A percentile compares a stretch with the other conserved stretches of the same genome.
These are phyloP conservation scores for Drosophila bunnanda DNA, from an alignment of 2,888 invertebrate species.

Conservation along the genomic window DNA sequence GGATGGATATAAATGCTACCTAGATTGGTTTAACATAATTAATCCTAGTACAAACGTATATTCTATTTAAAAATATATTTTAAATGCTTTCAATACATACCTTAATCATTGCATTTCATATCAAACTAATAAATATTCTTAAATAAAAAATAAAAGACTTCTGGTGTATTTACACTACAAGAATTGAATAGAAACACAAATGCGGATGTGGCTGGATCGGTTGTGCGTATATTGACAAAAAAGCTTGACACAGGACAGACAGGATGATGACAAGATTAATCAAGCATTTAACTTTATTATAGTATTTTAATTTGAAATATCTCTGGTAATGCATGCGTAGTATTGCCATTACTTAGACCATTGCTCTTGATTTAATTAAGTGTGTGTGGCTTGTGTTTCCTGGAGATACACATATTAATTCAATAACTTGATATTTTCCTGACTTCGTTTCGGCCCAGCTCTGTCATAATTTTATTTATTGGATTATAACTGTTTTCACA, in stretches of 20 bases:
- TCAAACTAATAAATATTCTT: not conserved
- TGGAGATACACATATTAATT: slow-evolving; percentile 33
- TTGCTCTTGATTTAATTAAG: slow-evolving; percentile 27
- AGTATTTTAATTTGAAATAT: slow-evolving; percentile 38
- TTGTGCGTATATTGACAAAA: slow-evolving; percentile 35
- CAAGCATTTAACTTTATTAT: slow-evolving; percentile 49
- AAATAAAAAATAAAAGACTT: not conserved
- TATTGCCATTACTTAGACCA: slow-evolving; percentile 25
- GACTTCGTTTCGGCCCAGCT: slow-evolving; percentile 12
- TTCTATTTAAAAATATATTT: not conserved
- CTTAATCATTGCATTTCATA: not conserved
- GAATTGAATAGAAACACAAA: slow-evolving; percentile 20
- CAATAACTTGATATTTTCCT: slow-evolving; percentile 36
- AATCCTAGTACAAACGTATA: no score
- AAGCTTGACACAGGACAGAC: slow-evolving; percentile 21
- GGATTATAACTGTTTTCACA: slow-evolving; percentile 33
- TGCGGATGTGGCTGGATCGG: slow-evolving; percentile 20
- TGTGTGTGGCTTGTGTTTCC: slow-evolving; percentile 24
- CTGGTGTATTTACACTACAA: slow-evolving; percentile 7
- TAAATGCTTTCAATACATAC: no score
- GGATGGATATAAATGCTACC: not conserved
- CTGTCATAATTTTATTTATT: slow-evolving; percentile 30
- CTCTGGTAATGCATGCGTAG: slow-evolving; percentile 25
- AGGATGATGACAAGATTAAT: slow-evolving; percentile 32
- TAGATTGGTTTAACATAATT: not conserved